These are phyloP conservation scores for Sinosuthora webbiana DNA, from an alignment of 2,113 vertebrate genomes.

Conservation along the genomic window DNA sequence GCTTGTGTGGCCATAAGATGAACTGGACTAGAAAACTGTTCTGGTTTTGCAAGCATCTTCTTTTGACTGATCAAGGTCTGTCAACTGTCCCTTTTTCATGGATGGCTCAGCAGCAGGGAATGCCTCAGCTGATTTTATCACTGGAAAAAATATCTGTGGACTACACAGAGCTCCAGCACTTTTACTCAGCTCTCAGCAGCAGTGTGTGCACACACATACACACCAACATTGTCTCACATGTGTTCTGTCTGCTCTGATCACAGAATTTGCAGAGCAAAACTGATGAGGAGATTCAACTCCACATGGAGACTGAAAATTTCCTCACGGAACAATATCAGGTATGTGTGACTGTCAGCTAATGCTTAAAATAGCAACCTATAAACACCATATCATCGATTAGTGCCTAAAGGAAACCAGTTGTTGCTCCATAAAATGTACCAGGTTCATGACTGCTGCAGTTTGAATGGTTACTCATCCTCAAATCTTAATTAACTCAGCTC, in stretches of 20 bases:
- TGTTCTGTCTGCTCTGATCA: neutral
- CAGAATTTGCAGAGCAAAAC: constrained; percentile 72
- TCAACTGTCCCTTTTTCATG: neutral
- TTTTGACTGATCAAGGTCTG: neutral
- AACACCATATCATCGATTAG: neutral
- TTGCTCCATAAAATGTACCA: neutral
- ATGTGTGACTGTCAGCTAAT: constrained; percentile 5
- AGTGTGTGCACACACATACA: accelerated
- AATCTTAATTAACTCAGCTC: neutral
- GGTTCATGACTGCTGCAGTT: neutral
- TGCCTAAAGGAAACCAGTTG: neutral
- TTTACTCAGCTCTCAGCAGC: neutral
- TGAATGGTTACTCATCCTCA: neutral
- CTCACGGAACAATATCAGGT: constrained; percentile 76
- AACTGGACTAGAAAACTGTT: neutral
- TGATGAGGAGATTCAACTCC: constrained; percentile 75
- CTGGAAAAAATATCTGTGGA: neutral
- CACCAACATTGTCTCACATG: neutral
- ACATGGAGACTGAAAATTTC: constrained; percentile 75
- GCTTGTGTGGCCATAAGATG: neutral
- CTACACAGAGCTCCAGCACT: neutral
- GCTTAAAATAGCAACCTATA: neutral
- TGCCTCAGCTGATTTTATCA: neutral
- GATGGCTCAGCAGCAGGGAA: neutral
- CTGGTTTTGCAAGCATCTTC: neutral